Conservation (phyloP, 2,888 invertebrate genomes). For the Apodemia zela region DNA sequence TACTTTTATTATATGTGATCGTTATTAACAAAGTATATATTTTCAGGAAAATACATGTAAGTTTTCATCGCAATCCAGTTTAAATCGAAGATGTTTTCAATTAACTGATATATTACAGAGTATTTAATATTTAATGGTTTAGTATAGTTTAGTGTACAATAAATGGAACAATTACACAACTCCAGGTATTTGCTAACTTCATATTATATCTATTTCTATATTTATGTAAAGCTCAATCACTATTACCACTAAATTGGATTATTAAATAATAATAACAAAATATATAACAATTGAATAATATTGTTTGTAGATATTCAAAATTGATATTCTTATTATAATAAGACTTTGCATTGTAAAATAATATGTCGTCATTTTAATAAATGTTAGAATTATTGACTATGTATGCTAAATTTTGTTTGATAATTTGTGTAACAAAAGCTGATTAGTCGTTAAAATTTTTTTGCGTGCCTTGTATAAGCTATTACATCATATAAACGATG, state of each 20-base stretch:
- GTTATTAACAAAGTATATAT: background rate
- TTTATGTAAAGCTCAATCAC: background rate
- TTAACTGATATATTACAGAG: slow-evolving; percentile 15
- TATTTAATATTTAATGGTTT: slow-evolving; percentile 17
- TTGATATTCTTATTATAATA: background rate
- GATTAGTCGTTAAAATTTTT: slow-evolving; percentile 34
- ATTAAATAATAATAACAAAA: background rate
- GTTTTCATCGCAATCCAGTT: slow-evolving; percentile 46
- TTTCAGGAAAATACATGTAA: slow-evolving; percentile 75
- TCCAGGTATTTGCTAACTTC: slow-evolving; percentile 19
- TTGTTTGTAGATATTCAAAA: background rate
- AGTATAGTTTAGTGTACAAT: slow-evolving; percentile 22
- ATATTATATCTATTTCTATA: slow-evolving; percentile 13
- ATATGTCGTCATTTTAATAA: background rate
- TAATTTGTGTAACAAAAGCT: background rate
- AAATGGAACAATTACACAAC: slow-evolving; percentile 29
- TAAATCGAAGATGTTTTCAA: slow-evolving; percentile 18
- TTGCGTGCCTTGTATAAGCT: slow-evolving; percentile 50
- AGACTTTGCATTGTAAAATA: background rate
- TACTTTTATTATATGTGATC: too few species aligned
- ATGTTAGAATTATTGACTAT: background rate
- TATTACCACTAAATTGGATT: background rate
- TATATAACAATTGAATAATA: slow-evolving; percentile 1
- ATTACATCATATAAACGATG: slow-evolving; percentile 18
- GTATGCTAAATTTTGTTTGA: background rate